Base-by-base conservation (phyloP, 2,888 invertebrate genomes). In the Micoletzkya japonica region DNA sequence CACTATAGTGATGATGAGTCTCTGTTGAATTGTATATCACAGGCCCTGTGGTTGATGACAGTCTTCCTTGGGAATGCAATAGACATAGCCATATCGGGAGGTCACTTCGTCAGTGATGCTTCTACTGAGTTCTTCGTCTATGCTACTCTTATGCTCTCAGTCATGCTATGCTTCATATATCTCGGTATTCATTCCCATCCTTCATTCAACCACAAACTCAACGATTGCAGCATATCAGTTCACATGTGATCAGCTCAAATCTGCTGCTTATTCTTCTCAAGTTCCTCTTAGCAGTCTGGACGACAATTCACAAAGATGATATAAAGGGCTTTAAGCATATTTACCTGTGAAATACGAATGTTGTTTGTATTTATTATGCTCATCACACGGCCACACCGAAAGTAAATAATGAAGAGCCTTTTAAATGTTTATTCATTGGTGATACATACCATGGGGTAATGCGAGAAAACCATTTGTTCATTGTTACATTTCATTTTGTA, bases 1-100 rank as follows among this genome's bases (percentile, higher is more conserved):
- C 34, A 36, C 30, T 58, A 28, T 26, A 63, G 7, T 63, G 24
- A 64, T n/a, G 66, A 10, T 28, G 24, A 44, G 10, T 56, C 36
- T 37, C 37, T 4, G 20, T 28, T 3, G 26, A n/a, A n/a, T 17
- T 39, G 7, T 17, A 20, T 54, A 50, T 6, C 4, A 17, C 92
- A 92, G 86, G 94, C 96, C 0, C 90, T 91, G 20, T 97, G 95
- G 93, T 89, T 95, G 20, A 88, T 97, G 66, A 94, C 95, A 0
- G 93, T 93, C 0, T 94, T 95, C 0, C 90, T 95, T 82, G 97
- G 97, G 54, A 96, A 96, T 87, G 87, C 96, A 39, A 90, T 98
- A 70, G 95, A 96, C 0, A 91, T 95, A 39, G 89, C 94, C 63
- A 90, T 97, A 28, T 78, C 77, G 24, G 70, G 70, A 32, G 76